Evolutionary conservation across 2,797 vertebrate genomes (phyloP).

Genomic region (Chaenodraco wilsoni): DNA sequence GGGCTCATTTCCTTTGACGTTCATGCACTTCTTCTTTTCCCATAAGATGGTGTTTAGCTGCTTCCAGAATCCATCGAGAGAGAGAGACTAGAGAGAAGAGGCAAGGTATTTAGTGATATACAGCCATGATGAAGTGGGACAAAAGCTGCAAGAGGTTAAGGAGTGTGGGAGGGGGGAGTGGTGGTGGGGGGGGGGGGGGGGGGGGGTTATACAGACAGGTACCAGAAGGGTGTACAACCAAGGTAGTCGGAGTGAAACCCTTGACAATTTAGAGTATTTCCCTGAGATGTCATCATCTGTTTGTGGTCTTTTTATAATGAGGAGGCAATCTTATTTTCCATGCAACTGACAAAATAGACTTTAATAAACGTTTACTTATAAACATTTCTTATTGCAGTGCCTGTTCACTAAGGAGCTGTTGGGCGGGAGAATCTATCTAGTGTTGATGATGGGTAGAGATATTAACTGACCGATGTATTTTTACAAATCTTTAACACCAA

Average conservation of each 20-base stretch:
- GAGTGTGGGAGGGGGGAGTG: constrained; percentile 1
- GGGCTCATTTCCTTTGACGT: constrained; percentile 77
- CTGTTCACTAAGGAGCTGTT: constrained; percentile 4
- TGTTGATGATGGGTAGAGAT: constrained; percentile 1
- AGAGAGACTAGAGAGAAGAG: constrained; percentile 33
- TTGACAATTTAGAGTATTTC: constrained; percentile 54
- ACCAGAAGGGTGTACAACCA: constrained; percentile 8
- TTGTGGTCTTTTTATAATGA: constrained; percentile 56
- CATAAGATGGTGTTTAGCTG: constrained; percentile 71
- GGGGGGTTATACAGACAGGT: constrained; percentile 8
- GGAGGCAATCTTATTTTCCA: constrained; percentile 59
- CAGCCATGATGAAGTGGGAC: constrained; percentile 29
- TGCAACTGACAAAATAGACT: constrained; percentile 54
- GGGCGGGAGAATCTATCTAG: background rate
- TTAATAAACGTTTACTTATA: constrained; percentile 8
- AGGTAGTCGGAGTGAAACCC: constrained; percentile 22
- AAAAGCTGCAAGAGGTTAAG: constrained; percentile 32
- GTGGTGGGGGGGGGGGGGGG: background rate
- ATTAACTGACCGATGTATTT: background rate
- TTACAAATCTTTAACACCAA: constrained; percentile 5
- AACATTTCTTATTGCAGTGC: constrained; percentile 28
- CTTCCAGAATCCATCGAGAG: constrained; percentile 71
- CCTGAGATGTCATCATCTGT: constrained; percentile 73
- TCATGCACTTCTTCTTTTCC: constrained; percentile 69
- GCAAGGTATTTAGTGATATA: constrained; percentile 32